Percentiles rank a stretch among this genome's conserved stretches.
Conservation (phyloP, 2,113 vertebrate genomes). For the Embiotoca jacksoni region DNA sequence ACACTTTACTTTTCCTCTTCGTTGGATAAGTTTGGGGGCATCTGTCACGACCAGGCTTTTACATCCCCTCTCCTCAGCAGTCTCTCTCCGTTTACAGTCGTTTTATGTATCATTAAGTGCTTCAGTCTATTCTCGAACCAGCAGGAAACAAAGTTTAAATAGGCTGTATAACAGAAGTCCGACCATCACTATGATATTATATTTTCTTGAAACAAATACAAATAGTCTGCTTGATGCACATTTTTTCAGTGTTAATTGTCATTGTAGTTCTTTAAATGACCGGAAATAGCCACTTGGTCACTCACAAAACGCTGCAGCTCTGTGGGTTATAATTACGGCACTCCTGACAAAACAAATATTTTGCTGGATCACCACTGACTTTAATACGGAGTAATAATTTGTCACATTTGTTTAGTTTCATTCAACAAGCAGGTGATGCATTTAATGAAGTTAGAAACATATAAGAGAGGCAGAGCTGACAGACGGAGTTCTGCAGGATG, state of each 20-base stretch:
- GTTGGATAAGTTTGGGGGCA: slow-evolving; percentile 12
- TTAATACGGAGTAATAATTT: neutral
- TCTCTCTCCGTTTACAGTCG: slow-evolving; percentile 3
- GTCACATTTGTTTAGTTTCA: slow-evolving; percentile 1
- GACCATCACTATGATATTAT: too few species aligned
- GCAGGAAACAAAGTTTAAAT: slow-evolving; percentile 15
- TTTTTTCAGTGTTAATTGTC: slow-evolving; percentile 12
- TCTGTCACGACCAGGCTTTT: slow-evolving; percentile 41
- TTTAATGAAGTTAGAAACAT: slow-evolving; percentile 17
- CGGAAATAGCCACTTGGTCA: slow-evolving; percentile 33
- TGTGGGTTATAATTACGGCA: slow-evolving; percentile 2
- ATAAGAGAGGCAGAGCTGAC: slow-evolving; percentile 24
- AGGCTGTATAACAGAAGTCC: too few species aligned
- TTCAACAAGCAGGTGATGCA: neutral
- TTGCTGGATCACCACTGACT: neutral
- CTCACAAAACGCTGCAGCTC: slow-evolving; percentile 21
- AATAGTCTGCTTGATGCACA: neutral
- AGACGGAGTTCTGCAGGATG: neutral
- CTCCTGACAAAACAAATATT: slow-evolving; percentile 21
- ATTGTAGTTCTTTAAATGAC: neutral
- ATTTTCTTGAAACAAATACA: too few species aligned
- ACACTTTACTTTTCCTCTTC: slow-evolving; percentile 38
- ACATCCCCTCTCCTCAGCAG: slow-evolving; percentile 17
- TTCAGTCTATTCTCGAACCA: slow-evolving; percentile 24
- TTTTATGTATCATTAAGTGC: slow-evolving; percentile 30